These are phyloP conservation scores for Parazoanthus swiftii DNA, from an alignment of 92 coral and sea anemone species.

Conservation along the genomic window DNA sequence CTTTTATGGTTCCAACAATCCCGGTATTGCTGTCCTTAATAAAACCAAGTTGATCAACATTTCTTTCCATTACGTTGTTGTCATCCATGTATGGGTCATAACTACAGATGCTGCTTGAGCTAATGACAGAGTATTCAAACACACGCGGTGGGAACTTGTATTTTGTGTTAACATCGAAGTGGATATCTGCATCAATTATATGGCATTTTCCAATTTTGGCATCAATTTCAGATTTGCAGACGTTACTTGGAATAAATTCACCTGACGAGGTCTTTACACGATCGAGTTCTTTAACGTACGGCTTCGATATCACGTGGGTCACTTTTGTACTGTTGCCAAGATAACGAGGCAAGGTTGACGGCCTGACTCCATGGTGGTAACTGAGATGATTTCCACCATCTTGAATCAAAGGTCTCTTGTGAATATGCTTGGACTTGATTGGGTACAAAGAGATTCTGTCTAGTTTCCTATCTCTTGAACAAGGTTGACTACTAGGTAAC, in stretches of 20 bases:
- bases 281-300: not conserved
- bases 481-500: not conserved
- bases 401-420: not conserved
- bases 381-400: not conserved
- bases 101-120: not conserved
- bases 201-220: not conserved
- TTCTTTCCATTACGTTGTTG: not conserved
- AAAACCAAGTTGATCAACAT: not conserved
- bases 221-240: not conserved
- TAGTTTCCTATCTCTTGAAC: not conserved
- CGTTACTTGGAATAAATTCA: not conserved
- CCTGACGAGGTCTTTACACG: not conserved
- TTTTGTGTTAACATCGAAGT: constrained; percentile 2
- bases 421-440: not conserved
- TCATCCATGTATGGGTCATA: not conserved
- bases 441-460: not conserved
- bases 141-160: not conserved
- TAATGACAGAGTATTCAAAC: not conserved
- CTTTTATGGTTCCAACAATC: not conserved
- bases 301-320: not conserved
- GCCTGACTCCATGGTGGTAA: not conserved
- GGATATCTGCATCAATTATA: not conserved
- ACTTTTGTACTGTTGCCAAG: not conserved
- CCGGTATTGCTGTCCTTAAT: too few relatives aligned
- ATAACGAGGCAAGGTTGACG: not conserved